A percentile compares a stretch with the other conserved stretches of the same genome.
Conservation (phyloP, 2,888 invertebrate species). For the Seira sanloemensis region DNA sequence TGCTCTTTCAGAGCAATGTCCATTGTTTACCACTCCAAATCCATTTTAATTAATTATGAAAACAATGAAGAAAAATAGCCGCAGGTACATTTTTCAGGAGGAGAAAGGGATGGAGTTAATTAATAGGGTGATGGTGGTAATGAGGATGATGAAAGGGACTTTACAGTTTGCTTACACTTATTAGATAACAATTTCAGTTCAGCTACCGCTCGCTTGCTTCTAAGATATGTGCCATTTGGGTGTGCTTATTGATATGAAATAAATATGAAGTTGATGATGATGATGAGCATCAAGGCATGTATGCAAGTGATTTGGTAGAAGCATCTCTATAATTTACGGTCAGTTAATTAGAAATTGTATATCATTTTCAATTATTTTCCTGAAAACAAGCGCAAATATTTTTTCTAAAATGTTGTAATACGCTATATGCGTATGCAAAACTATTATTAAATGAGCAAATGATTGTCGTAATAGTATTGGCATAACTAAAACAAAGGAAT, state of each 20-base stretch:
- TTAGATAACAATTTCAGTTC: neutral
- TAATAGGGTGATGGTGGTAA: neutral
- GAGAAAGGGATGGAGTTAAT: neutral
- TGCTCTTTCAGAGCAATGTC: neutral
- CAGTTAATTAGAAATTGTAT: too few species aligned
- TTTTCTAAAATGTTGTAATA: too few species aligned
- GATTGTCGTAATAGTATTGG: too few species aligned
- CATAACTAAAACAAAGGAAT: too few species aligned
- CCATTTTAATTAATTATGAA: neutral
- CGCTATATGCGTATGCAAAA: too few species aligned
- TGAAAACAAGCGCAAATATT: too few species aligned
- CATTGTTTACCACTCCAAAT: neutral
- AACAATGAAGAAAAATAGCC: neutral
- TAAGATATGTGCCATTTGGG: neutral
- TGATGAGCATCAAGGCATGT: neutral
- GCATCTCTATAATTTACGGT: too few species aligned
- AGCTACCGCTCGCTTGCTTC: neutral
- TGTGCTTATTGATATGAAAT: too few species aligned
- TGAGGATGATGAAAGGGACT: neutral
- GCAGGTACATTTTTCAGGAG: neutral
- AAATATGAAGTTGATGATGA: neutral
- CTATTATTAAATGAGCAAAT: too few species aligned
- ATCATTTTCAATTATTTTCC: too few species aligned
- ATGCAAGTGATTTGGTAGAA: neutral
- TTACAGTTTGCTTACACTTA: neutral